A percentile compares a stretch with the other conserved stretches of the same genome.
phyloP scores from a whole-genome alignment of 1,140 invertebrate genomes.

The Chironomus striatipennis region DNA sequence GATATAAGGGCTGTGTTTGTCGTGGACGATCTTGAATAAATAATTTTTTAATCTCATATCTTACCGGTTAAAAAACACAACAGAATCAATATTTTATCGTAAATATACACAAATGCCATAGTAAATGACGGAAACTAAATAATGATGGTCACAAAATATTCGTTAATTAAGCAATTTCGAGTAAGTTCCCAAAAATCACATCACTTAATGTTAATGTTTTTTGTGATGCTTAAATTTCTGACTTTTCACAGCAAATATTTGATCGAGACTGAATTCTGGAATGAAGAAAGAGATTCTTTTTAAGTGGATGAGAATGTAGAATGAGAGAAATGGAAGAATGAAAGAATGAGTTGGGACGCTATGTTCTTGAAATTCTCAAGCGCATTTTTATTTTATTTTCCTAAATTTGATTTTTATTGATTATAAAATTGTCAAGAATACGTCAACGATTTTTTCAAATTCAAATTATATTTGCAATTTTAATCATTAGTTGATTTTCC shows the following conservation, averaged over 20 bases:
- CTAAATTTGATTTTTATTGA: no score
- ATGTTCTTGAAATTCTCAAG: background rate
- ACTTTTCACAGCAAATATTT: no score
- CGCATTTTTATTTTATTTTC: background rate
- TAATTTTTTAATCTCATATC: background rate
- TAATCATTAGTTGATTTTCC: no score
- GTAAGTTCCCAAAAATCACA: background rate
- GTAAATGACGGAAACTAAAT: background rate
- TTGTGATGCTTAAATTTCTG: no score
- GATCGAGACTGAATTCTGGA: background rate
- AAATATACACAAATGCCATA: constrained; percentile 1
- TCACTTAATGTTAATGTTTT: background rate
- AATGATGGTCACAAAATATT: background rate
- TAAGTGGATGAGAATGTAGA: background rate
- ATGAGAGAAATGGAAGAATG: constrained; percentile 2
- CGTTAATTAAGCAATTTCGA: background rate
- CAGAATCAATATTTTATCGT: background rate
- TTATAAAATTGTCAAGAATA: no score
- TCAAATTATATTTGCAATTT: no score
- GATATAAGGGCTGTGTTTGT: no score
- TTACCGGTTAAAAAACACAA: background rate
- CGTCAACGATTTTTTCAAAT: no score
- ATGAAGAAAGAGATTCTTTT: background rate
- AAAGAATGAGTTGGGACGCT: background rate
- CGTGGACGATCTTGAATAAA: background rate